Percentiles rank a stretch among this genome's conserved stretches.
These are phyloP conservation scores for Amphimedon queenslandica DNA, from an alignment of 37 sponge, comb jelly and placozoan species.

Conservation along the genomic window DNA sequence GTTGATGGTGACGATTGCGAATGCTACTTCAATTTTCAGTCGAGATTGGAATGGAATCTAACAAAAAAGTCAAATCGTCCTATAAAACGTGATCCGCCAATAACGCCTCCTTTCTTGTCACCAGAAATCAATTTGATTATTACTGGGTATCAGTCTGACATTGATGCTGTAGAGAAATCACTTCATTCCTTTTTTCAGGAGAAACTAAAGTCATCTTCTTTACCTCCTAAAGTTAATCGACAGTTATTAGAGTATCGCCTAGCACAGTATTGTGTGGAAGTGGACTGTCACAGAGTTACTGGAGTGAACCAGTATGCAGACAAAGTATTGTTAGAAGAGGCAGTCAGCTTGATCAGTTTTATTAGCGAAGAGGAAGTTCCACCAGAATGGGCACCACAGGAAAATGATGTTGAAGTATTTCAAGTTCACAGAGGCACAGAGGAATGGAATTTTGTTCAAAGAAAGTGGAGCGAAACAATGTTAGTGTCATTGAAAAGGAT, in stretches of 20 bases:
- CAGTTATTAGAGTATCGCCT: too few species aligned
- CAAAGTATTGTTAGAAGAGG: not conserved
- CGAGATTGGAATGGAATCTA: not conserved
- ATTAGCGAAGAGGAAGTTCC: not conserved
- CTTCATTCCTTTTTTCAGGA: not conserved
- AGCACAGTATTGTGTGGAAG: not conserved
- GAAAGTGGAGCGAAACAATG: conserved; percentile 23
- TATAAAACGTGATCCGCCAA: not conserved
- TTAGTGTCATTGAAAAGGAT: conserved; percentile 1
- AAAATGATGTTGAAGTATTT: not conserved
- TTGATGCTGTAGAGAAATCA: not conserved
- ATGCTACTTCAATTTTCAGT: not conserved
- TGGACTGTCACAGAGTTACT: not conserved
- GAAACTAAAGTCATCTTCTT: not conserved
- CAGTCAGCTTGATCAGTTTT: not conserved
- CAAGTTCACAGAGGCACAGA: not conserved
- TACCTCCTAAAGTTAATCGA: not conserved
- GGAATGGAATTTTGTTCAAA: conserved; percentile 31
- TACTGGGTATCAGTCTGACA: not conserved
- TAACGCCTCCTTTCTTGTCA: not conserved
- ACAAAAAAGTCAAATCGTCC: not conserved
- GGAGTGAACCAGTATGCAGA: not conserved
- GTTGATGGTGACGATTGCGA: too few species aligned
- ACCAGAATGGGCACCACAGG: not conserved
- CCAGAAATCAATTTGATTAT: not conserved